Evolutionary conservation across 2,888 invertebrate species (phyloP).

Genomic region (Scelioninae gen. 1): DNA sequence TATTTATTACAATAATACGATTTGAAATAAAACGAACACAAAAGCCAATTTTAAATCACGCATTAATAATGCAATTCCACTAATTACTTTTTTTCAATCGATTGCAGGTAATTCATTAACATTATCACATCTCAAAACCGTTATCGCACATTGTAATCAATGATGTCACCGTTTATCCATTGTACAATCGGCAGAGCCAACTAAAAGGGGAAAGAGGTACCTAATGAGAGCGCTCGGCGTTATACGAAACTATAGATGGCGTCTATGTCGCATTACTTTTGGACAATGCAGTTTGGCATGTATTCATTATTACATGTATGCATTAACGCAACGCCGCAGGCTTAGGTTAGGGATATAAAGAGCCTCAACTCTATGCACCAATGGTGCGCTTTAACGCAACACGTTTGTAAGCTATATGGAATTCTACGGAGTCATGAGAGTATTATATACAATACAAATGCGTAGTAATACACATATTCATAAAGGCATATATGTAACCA

Average conservation of each 20-base stretch:
- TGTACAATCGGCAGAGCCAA: slow-evolving; percentile 12
- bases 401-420: too few species aligned
- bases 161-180: slow-evolving; percentile 35
- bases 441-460: too few species aligned
- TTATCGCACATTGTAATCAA: slow-evolving; percentile 43
- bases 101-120: slow-evolving; percentile 5
- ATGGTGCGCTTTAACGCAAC: too few species aligned
- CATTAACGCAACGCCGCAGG: slow-evolving; percentile 52
- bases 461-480: too few species aligned
- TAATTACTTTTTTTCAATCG: slow-evolving; percentile 7
- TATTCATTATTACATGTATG: slow-evolving; percentile 57
- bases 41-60: too few species aligned
- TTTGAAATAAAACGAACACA: too few species aligned
- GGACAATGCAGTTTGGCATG: slow-evolving; percentile 42
- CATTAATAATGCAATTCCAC: not conserved
- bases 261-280: slow-evolving; percentile 53
- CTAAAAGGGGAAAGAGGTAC: slow-evolving; percentile 10
- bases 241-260: slow-evolving; percentile 51
- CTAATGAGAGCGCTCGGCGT: slow-evolving; percentile 42
- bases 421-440: too few species aligned
- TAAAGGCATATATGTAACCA: too few species aligned
- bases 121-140: slow-evolving; percentile 17
- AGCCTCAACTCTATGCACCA: not conserved
- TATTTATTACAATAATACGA: too few species aligned
- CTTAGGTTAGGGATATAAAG: slow-evolving; percentile 58